phyloP scores from a whole-genome alignment of 2,888 invertebrate genomes.

The Cryptophagus acutangulus region DNA sequence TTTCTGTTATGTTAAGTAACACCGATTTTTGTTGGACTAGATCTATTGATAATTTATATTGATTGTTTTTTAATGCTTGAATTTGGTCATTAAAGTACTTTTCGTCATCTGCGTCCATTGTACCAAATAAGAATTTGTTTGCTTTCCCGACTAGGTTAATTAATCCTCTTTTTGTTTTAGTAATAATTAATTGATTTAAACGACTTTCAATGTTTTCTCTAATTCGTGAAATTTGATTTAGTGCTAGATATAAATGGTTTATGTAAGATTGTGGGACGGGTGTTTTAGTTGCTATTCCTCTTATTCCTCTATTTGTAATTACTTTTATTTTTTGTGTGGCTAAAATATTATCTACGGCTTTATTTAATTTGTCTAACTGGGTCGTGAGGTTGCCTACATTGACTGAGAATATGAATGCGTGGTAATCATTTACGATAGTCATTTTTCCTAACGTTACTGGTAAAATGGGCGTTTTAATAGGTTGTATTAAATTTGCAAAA shows the following conservation, averaged over 20 bases:
- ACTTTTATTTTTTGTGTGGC: background rate
- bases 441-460: background rate
- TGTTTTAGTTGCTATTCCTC: too few species aligned
- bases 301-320: too few species aligned
- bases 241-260: background rate
- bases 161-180: background rate
- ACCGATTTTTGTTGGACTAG: background rate
- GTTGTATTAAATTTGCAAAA: background rate
- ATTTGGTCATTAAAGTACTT: background rate
- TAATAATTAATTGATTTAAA: background rate
- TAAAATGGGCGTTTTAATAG: background rate
- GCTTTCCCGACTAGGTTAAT: background rate
- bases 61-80: background rate
- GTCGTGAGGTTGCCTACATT: background rate
- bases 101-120: slow-evolving; percentile 1
- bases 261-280: background rate
- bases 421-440: background rate
- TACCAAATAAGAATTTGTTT: background rate
- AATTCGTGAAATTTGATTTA: background rate
- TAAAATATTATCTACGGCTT: background rate
- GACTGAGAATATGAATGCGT: background rate
- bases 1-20: background rate
- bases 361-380: background rate
- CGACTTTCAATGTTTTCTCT: background rate
- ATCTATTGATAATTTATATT: background rate